Conservation (phyloP, 2,797 vertebrate species). For the Agapornis canus region DNA sequence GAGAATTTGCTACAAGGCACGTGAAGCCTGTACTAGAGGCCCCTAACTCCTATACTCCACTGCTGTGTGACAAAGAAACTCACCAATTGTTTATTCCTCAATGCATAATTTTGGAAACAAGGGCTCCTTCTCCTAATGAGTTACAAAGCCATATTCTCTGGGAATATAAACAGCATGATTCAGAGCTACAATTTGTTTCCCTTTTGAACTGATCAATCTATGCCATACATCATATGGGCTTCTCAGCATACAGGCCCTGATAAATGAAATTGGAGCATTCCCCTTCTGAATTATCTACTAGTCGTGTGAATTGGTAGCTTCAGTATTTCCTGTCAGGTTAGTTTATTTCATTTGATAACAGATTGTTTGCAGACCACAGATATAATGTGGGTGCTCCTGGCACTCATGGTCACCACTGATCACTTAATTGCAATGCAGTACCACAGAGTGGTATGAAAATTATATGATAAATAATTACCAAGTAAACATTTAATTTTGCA, state of each 20-base stretch:
- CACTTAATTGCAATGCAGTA: constrained; percentile 47
- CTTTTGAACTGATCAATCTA: neutral
- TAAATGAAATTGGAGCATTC: neutral
- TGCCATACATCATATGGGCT: neutral
- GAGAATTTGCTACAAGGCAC: neutral
- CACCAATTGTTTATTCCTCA: neutral
- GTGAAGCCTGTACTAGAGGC: neutral
- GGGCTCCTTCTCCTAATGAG: neutral
- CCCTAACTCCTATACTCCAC: neutral
- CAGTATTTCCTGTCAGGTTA: constrained; percentile 52
- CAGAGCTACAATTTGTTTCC: neutral
- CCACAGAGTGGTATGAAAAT: constrained; percentile 38
- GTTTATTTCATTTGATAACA: constrained; percentile 25
- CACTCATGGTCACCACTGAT: constrained; percentile 47
- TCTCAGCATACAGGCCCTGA: neutral
- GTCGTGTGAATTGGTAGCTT: neutral
- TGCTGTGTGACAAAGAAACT: neutral
- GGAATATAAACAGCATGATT: neutral
- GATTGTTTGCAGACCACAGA: constrained; percentile 56
- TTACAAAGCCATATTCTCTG: neutral
- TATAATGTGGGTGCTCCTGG: constrained; percentile 19
- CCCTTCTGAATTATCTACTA: neutral
- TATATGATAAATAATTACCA: constrained; percentile 41
- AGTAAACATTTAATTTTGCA: neutral
- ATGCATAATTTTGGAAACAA: neutral